These are phyloP conservation scores for Amazona vittata DNA, from an alignment of 2,113 vertebrate species.

Conservation along the genomic window DNA sequence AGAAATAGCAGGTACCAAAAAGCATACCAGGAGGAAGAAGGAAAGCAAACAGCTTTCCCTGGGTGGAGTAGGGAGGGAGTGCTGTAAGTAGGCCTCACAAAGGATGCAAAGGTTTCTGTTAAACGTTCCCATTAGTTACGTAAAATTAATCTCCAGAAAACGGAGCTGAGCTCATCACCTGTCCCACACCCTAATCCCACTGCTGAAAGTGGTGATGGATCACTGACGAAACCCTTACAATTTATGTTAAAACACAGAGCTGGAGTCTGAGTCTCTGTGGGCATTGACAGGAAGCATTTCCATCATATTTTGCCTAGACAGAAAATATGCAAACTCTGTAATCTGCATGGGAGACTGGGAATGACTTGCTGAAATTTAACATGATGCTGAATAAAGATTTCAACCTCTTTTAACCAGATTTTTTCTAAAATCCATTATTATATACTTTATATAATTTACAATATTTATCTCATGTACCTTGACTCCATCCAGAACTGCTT, in stretches of 20 bases:
- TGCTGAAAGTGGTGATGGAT: background rate
- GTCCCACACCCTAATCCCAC: background rate
- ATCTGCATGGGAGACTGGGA: background rate
- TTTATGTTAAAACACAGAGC: background rate
- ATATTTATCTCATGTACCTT: slow-evolving; percentile 77
- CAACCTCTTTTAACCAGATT: background rate
- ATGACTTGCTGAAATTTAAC: background rate
- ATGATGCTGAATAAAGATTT: background rate
- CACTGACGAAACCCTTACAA: background rate
- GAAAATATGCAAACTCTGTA: background rate
- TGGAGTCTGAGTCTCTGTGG: background rate
- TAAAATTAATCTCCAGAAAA: slow-evolving; percentile 32
- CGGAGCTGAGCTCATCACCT: slow-evolving; percentile 22
- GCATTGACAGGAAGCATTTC: background rate
- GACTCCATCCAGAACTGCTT: slow-evolving; percentile 95
- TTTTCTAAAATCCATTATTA: background rate
- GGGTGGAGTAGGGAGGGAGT: background rate
- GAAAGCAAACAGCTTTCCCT: background rate
- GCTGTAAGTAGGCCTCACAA: background rate
- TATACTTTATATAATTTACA: background rate
- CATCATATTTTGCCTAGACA: background rate
- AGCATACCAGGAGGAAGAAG: background rate
- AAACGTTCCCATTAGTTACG: background rate
- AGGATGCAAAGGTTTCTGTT: background rate
- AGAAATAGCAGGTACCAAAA: background rate